Base-by-base conservation (phyloP, 2,797 vertebrate genomes). In the Coracias cyanogaster region DNA sequence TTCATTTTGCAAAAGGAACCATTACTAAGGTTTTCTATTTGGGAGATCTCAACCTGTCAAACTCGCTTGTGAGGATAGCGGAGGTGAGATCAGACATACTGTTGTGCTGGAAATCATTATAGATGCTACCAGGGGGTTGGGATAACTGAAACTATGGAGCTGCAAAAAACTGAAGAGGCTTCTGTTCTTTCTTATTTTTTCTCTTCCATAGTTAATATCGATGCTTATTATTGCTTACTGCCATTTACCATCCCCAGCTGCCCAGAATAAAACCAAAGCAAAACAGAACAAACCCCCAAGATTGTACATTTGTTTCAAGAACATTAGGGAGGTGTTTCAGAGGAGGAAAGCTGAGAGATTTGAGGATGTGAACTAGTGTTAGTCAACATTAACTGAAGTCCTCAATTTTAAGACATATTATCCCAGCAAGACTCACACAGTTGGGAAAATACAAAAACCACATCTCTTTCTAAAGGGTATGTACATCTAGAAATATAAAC, bases 31-130 rank as follows among this genome's bases (percentile, higher is more conserved):
- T 39, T 90, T 29, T 83, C 88, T 37, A 10, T 37, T 37, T 37
- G 37, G 37, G 37, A 37, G 37, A 37, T 37, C 37, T 37, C 33
- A 54, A 20, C 20, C 12, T 2, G 12, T 31, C 43, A 15, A 79
- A 46, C 33, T 41, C 31, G 22, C 67, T 2, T 26, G 18, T 37
- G 41, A 85, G 61, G n/a, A 33, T 6, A 46, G 51, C 33, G 71
- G 52, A 70, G 12, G 25, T 46, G 83, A 52, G 45, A 46, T 58
- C 49, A 82, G 45, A 48, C 20, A 16, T 10, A 14, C 13, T 43
- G 2, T 46, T 25, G 29, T 2, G 15, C 64, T 48, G 64, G 33
- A 65, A 71, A 52, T 33, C 3, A 0, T 46, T 48, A 60, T 0
- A 76, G 57, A 64, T 65, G 52, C 31, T 51, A 54, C 33, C 65